These are phyloP conservation scores for Theocolax elegans DNA, from an alignment of 1,140 invertebrate species.

Conservation along the genomic window DNA sequence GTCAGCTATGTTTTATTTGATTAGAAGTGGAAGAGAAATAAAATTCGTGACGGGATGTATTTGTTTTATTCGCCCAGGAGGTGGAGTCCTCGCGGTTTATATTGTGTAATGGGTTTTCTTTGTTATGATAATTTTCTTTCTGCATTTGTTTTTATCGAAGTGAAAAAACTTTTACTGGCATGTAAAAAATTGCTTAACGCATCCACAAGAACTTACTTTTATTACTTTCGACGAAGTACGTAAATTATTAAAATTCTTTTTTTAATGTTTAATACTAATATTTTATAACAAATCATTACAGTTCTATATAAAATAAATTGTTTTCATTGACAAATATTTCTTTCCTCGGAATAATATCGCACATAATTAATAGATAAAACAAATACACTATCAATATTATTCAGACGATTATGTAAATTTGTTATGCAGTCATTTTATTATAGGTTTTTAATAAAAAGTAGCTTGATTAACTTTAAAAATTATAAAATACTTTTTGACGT, in stretches of 20 bases:
- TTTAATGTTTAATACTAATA: too few relatives aligned
- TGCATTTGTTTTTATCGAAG: not conserved
- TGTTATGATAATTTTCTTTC: slow-evolving; percentile 36
- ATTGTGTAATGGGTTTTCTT: slow-evolving; percentile 30
- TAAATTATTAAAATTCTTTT: too few relatives aligned
- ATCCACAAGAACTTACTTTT: slow-evolving; percentile 14
- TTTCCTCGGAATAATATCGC: too few relatives aligned
- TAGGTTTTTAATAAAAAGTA: too few relatives aligned
- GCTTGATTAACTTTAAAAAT: too few relatives aligned
- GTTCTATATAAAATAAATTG: slow-evolving; percentile 7
- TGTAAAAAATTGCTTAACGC: slow-evolving; percentile 11
- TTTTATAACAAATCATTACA: slow-evolving; percentile 4
- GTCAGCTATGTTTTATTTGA: slow-evolving; percentile 37
- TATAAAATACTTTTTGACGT: too few relatives aligned
- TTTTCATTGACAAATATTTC: too few relatives aligned
- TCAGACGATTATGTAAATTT: too few relatives aligned
- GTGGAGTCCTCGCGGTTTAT: slow-evolving; percentile 4
- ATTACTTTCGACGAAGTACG: slow-evolving; percentile 8
- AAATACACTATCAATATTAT: too few relatives aligned
- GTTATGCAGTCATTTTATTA: too few relatives aligned
- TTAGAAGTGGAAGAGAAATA: slow-evolving; percentile 27
- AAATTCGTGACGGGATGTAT: slow-evolving; percentile 18
- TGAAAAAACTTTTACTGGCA: slow-evolving; percentile 18
- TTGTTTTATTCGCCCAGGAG: not conserved
- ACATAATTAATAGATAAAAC: too few relatives aligned